These are phyloP conservation scores for Lottia gigantea DNA, from an alignment of 2,888 invertebrate genomes.

Conservation along the genomic window DNA sequence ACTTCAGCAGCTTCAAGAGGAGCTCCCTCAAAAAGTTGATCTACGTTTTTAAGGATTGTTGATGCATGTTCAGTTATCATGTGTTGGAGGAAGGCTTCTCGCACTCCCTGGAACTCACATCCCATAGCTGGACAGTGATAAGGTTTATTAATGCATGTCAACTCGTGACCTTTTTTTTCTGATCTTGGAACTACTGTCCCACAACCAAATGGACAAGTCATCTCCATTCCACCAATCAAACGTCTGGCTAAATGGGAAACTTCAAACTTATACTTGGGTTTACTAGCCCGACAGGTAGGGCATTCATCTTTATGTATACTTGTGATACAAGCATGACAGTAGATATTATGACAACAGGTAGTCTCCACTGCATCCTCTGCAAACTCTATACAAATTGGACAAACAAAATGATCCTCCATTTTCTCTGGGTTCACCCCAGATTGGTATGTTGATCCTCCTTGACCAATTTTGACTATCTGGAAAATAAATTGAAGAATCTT, in stretches of 20 bases:
- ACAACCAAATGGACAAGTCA: not conserved
- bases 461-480: no score
- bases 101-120: not conserved
- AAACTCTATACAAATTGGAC: not conserved
- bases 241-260: not conserved
- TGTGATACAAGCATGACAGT: not conserved
- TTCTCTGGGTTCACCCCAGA: not conserved
- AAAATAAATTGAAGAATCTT: no score
- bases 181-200: not conserved
- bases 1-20: not conserved
- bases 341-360: not conserved
- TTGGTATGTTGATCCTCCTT: no score
- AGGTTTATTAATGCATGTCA: not conserved
- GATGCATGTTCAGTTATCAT: not conserved
- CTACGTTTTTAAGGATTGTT: not conserved
- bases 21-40: not conserved
- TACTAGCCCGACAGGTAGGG: not conserved
- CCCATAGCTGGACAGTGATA: not conserved
- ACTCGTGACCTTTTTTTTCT: slow-evolving; percentile 1
- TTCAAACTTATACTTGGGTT: not conserved
- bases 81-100: not conserved
- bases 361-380: not conserved
- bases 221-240: not conserved
- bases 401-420: not conserved
- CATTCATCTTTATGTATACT: not conserved